Evolutionary conservation across 2,113 vertebrate genomes (phyloP).

Genomic region (Coracopsis vasa): DNA sequence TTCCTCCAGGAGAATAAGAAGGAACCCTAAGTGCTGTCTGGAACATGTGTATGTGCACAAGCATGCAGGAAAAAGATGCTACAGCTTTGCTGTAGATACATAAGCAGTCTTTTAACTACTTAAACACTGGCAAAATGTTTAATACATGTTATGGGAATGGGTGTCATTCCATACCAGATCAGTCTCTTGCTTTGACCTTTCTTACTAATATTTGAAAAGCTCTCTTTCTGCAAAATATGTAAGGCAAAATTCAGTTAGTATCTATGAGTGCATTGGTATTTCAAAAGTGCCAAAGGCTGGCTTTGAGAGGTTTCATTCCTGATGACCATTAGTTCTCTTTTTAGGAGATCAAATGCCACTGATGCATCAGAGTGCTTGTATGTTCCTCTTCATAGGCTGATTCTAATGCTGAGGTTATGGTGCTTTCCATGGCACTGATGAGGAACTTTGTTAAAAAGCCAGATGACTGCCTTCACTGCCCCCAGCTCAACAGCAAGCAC

Average conservation of each 20-base stretch:
- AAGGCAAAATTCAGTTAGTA: background rate
- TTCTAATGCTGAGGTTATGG: background rate
- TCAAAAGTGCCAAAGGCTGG: background rate
- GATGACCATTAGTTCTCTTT: background rate
- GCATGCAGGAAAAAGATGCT: background rate
- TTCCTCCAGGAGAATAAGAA: background rate
- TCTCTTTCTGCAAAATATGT: background rate
- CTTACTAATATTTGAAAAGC: background rate
- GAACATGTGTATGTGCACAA: background rate
- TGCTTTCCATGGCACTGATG: background rate
- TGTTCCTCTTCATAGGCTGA: background rate
- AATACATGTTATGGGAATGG: background rate
- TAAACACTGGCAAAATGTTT: background rate
- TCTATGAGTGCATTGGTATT: rapidly evolving
- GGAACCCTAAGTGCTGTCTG: background rate
- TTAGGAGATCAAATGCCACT: background rate
- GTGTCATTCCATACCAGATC: background rate
- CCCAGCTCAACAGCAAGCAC: background rate
- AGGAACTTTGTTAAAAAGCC: background rate
- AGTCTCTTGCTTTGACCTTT: background rate
- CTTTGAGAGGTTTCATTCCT: background rate
- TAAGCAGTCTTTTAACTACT: background rate
- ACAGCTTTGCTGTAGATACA: background rate
- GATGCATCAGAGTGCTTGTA: background rate
- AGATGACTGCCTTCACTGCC: background rate